Base-by-base conservation (phyloP, 2,797 vertebrate genomes). In the Dallia pectoralis region DNA sequence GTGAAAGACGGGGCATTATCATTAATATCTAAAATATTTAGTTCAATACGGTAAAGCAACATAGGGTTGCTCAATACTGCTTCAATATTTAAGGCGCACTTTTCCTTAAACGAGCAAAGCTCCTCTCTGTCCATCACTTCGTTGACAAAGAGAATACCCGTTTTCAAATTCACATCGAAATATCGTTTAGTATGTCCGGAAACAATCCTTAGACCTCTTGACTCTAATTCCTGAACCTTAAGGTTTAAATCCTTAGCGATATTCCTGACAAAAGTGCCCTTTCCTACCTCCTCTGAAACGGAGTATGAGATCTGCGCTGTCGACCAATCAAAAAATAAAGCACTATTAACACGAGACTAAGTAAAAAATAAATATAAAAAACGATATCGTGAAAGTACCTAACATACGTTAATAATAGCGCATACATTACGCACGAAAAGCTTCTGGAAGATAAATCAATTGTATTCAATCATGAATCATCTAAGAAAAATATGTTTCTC, bases 181-280 rank as follows among this genome's bases (percentile, higher is more conserved):
- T 85, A 83, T 25, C 74, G 79, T 56, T 84, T 90, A 48, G 86
- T 91, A n/a, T 91, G 92, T 86, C 93, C 76, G 85, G 91, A 18
- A 80, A 93, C 77, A 91, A 91, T 72, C 89, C 90, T 75, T 86
- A 91, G 77, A 89, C 51, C 90, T 29, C 94, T 85, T 0, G 91
- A 86, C 72, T 91, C 91, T 82, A 96, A 76, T 3, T 90, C 91
- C 75, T 90, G 87, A 65, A 94, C 87, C 72, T 92, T 91, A 64
- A 95, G 84, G 64, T 92, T 92, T 79, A 95, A 82, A 27, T 94
- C 94, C 30, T 70, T 84, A 0, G 92, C 93, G 80, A 96, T 91
- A 83, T 93, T 91, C 62, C 94, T 94, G 83, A 96, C 92, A 69
- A 93, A 86, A 19, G 93, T 83, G 5, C 94, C 94, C 29, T 76